Base-by-base conservation (phyloP, 2,797 vertebrate genomes). In the Potorous gilbertii region DNA sequence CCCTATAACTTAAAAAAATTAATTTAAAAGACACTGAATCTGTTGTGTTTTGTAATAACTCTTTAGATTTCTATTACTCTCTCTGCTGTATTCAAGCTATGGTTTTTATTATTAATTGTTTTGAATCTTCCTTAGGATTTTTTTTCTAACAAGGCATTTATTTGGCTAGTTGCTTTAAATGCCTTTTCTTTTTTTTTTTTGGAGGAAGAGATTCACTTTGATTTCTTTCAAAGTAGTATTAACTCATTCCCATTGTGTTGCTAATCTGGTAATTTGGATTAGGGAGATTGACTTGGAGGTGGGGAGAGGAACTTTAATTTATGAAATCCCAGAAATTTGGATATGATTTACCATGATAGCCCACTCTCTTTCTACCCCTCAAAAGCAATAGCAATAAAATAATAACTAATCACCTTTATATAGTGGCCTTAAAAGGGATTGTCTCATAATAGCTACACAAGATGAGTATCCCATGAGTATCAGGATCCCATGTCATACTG, bases 101-200 rank as follows among this genome's bases (percentile, higher is more conserved):
- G 31, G 59, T n/a, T 74, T 74, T 46, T 50, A 11, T 87, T 50
- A 93, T 95, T 56, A 50, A 0, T 29, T 95, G 29, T 56, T 13
- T 95, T 94, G 93, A 16, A 94, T 95, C n/a, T 96, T 29, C 54
- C 18, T 18, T 18, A 29, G 46, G 55, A 24, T 31, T 31, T 97
- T 95, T 90, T 96, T 59, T 5, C 34, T 56, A 90, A 52, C 13
- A 0, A 10, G 21, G 40, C 74, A 87, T 87, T 87, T 81, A 81
- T 57, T 29, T 89, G 34, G 18, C 54, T 27, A 56, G 16, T 55
- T 56, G 31, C 55, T 56, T 91, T 91, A 56, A 56, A 55, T 91
- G n/a, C 14, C 14, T 16, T 18, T n/a, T 18, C 34, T 66, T n/a
- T 14, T 13, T 62, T 18, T 18, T 74, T 40, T 74, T n/a, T n/a